These are phyloP conservation scores for Xanthia icteritia DNA, from an alignment of 2,888 invertebrate genomes.

Conservation along the genomic window DNA sequence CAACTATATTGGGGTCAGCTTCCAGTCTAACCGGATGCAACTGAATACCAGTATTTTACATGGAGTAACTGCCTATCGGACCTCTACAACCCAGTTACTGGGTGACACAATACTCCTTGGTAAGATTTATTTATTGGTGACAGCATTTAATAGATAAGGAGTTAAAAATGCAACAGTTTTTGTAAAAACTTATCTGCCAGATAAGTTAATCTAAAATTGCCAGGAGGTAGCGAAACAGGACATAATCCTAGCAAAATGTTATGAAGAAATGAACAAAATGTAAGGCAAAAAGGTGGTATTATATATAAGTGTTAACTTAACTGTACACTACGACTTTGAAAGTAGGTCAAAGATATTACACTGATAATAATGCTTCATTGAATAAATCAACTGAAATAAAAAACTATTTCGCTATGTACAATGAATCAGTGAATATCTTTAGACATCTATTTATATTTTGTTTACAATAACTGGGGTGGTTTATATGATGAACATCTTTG, in stretches of 20 bases:
- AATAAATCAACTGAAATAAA: slow-evolving; percentile 2
- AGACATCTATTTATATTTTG: not conserved
- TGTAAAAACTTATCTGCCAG: not conserved
- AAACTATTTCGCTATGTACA: not conserved
- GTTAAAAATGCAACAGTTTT: not conserved
- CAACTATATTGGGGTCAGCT: no score
- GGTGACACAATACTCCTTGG: no score
- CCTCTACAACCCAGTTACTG: no score
- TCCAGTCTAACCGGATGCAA: no score
- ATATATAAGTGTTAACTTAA: not conserved
- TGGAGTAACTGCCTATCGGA: no score
- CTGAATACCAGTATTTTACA: no score
- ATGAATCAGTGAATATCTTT: slow-evolving; percentile 13
- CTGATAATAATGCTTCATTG: slow-evolving; percentile 23
- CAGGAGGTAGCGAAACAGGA: not conserved
- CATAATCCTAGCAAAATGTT: not conserved
- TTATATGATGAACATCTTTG: not conserved
- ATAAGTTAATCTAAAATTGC: not conserved
- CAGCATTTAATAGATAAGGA: no score
- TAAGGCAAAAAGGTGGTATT: not conserved
- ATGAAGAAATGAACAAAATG: not conserved
- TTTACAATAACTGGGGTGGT: not conserved
- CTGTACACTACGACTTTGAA: slow-evolving; percentile 10
- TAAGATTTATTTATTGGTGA: no score
- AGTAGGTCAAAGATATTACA: slow-evolving; percentile 46